These are phyloP conservation scores for Alsophila aescularia DNA, from an alignment of 2,888 invertebrate species.

Conservation along the genomic window DNA sequence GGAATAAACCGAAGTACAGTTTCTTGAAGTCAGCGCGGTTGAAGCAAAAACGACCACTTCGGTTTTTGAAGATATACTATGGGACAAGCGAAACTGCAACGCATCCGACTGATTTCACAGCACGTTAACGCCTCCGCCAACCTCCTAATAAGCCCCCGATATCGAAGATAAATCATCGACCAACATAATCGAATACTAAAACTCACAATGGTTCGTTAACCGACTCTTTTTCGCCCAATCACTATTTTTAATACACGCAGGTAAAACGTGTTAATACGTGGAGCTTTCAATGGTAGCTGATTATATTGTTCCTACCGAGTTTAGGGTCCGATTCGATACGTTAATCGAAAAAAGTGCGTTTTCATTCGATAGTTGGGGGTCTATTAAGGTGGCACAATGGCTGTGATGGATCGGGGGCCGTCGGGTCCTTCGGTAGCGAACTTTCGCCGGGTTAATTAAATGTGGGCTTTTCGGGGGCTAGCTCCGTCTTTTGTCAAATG, in stretches of 20 bases:
- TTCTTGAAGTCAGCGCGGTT: too few relatives aligned
- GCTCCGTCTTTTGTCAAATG: neutral
- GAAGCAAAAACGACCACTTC: too few relatives aligned
- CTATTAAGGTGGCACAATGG: slow-evolving; percentile 69
- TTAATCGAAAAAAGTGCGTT: slow-evolving; percentile 78
- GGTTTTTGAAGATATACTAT: too few relatives aligned
- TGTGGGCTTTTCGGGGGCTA: slow-evolving; percentile 42
- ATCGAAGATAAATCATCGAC: slow-evolving; percentile 66
- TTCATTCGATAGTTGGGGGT: slow-evolving; percentile 70
- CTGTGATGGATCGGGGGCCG: slow-evolving; percentile 62
- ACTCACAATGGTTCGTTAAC: slow-evolving; percentile 82
- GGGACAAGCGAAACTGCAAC: slow-evolving; percentile 26
- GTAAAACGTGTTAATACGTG: slow-evolving; percentile 52
- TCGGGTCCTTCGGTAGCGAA: slow-evolving; percentile 47
- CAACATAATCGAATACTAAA: slow-evolving; percentile 77
- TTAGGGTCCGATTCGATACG: slow-evolving; percentile 75
- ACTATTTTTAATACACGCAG: slow-evolving; percentile 76
- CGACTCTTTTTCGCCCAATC: slow-evolving; percentile 64
- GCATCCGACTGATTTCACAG: slow-evolving; percentile 49
- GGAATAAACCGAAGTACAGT: too few relatives aligned
- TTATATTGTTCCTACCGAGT: slow-evolving; percentile 80
- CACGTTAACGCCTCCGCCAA: slow-evolving; percentile 42
- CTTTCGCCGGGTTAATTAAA: slow-evolving; percentile 65
- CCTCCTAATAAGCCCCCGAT: slow-evolving; percentile 36
- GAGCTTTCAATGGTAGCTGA: slow-evolving; percentile 73